Evolutionary conservation across 2,888 invertebrate species (phyloP).

Genomic region (Coenonympha glycerion): DNA sequence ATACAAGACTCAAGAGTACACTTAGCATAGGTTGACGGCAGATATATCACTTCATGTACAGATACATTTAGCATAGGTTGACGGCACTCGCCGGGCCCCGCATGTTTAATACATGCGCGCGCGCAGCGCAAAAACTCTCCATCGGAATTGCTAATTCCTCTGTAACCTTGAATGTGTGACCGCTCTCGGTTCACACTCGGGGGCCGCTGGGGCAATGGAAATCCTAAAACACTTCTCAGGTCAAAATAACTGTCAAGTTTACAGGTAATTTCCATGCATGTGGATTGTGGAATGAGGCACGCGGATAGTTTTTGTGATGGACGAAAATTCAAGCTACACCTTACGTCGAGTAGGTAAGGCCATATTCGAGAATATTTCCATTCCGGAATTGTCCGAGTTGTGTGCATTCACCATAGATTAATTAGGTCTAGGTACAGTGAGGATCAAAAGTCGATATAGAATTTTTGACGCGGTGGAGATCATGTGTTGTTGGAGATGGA

Average conservation of each 20-base stretch:
- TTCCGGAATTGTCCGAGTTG: too few relatives aligned
- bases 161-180: slow-evolving; percentile 66
- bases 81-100: slow-evolving; percentile 53
- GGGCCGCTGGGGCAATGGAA: slow-evolving; percentile 7
- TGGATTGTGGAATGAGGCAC: neutral
- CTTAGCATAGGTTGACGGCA: slow-evolving; percentile 70
- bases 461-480: too few relatives aligned
- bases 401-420: too few relatives aligned
- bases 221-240: slow-evolving; percentile 14
- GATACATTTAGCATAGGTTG: too few relatives aligned
- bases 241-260: slow-evolving; percentile 23
- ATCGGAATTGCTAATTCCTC: slow-evolving; percentile 60
- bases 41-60: neutral
- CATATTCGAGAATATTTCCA: too few relatives aligned
- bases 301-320: neutral
- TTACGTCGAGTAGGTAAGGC: too few relatives aligned
- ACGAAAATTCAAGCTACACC: too few relatives aligned
- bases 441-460: too few relatives aligned
- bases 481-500: too few relatives aligned
- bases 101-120: slow-evolving; percentile 57
- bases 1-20: too few relatives aligned
- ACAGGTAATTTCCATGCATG: neutral
- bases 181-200: slow-evolving; percentile 37
- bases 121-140: slow-evolving; percentile 57
- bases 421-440: too few relatives aligned